These are phyloP conservation scores for Busseola fusca DNA, from an alignment of 2,888 invertebrate genomes.

Conservation along the genomic window DNA sequence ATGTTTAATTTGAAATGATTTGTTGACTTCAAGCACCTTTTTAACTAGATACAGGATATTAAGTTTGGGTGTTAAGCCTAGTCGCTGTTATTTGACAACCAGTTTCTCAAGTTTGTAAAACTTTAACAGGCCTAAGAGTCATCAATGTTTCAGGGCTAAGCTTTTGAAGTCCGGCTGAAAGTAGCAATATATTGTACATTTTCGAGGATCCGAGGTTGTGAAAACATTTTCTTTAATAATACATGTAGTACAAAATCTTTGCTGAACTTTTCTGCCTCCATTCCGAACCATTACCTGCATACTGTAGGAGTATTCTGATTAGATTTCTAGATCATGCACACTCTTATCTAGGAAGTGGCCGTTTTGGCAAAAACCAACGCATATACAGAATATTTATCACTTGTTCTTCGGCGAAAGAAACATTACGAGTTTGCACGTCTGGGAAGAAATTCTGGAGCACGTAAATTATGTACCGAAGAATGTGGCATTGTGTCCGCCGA, in stretches of 20 bases:
- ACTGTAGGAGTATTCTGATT: constrained; percentile 43
- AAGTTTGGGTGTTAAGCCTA: constrained; percentile 5
- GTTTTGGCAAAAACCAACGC: constrained; percentile 15
- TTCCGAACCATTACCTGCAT: constrained; percentile 47
- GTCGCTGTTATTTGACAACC: constrained; percentile 22
- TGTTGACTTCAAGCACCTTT: constrained; percentile 1
- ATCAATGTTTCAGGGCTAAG: constrained; percentile 46
- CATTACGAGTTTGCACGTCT: constrained; percentile 55
- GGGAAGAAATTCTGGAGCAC: constrained; percentile 51
- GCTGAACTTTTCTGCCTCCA: constrained; percentile 26
- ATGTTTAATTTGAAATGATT: constrained; percentile 1
- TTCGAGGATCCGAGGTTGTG: constrained; percentile 42
- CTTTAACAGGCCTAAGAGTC: constrained; percentile 16
- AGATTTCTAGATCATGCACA: constrained; percentile 25
- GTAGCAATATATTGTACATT: constrained; percentile 48
- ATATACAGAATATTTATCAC: constrained; percentile 44
- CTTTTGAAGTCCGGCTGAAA: constrained; percentile 37
- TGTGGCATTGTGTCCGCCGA: constrained; percentile 50
- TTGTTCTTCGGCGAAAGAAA: constrained; percentile 38
- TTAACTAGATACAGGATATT: background rate
- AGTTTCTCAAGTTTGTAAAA: constrained; percentile 18
- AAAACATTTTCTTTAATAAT: constrained; percentile 46
- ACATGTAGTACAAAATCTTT: constrained; percentile 51
- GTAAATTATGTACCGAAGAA: constrained; percentile 62
- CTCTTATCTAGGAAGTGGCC: constrained; percentile 8